phyloP scores from a whole-genome alignment of 2,888 invertebrate genomes.

The Scaptomyza reducta region DNA sequence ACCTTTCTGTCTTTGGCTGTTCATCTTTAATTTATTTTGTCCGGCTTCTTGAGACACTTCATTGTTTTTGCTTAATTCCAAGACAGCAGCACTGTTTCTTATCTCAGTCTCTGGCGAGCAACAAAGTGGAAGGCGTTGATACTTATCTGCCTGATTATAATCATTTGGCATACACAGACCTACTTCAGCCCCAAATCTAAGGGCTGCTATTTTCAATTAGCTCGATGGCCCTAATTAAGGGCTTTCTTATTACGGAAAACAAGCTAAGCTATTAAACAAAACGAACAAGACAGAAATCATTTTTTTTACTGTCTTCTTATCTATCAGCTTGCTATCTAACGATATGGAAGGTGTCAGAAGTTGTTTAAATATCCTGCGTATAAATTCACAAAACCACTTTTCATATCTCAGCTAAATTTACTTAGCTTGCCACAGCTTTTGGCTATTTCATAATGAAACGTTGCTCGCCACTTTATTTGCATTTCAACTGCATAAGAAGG shows the following conservation, averaged over 20 bases:
- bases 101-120: slow-evolving; percentile 28
- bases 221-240: neutral
- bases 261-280: neutral
- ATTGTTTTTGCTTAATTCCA: slow-evolving; percentile 47
- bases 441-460: neutral
- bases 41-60: slow-evolving; percentile 46
- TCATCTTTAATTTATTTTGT: slow-evolving; percentile 60
- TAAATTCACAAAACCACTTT: too few species aligned
- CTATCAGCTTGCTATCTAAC: too few species aligned
- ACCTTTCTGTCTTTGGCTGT: slow-evolving; percentile 22
- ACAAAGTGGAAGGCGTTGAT: neutral
- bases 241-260: neutral
- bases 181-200: neutral
- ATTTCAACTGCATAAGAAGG: neutral
- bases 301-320: neutral
- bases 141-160: neutral
- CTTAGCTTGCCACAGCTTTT: too few species aligned
- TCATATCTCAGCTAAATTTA: too few species aligned
- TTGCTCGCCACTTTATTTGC: neutral
- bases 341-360: too few species aligned
- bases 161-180: slow-evolving; percentile 5
- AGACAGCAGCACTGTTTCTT: slow-evolving; percentile 21
- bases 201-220: slow-evolving; percentile 10
- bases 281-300: too few species aligned
- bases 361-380: too few species aligned